Evolutionary conservation across 2,888 invertebrate genomes (phyloP), one percentile per base, ranked within the genome.

Genomic region (Pomacea canaliculata): DNA sequence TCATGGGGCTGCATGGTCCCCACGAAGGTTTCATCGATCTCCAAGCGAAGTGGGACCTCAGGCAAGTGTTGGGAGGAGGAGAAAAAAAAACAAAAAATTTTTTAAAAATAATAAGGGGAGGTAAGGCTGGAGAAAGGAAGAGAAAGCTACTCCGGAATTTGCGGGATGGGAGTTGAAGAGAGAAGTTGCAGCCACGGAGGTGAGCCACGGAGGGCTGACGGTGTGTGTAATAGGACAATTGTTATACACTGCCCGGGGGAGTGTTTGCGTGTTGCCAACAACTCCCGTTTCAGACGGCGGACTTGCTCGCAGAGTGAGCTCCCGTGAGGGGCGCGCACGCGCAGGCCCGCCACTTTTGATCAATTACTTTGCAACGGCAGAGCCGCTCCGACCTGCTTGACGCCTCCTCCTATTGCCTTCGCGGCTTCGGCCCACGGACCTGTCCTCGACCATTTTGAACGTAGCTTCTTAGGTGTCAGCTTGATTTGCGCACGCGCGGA

Each of bases 241-340:
- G 74, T 69, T 68, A 74, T 56, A 74, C 74, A 74, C 68, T 68
- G 49, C 74, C 74, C 74, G 23, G 51, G 67, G 69, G 74, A 69
- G 62, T 68, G 74, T 74, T 74, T 74, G 74, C 74, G 74, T 74
- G 74, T 74, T 74, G 74, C 74, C 74, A 59, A 74, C 74, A 74
- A 74, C 68, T 69, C 74, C 46, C 60, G 62, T 60, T 19, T 63
- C 37, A 59, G 56, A 37, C 37, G 73, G 59, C 49, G 8, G 12
- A 68, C 23, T 68, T 68, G 68, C 74, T 68, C 74, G 69, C 46
- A 56, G 62, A 59, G 48, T 23, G 37, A 56, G 68, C 74, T 62
- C 74, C 10, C n/a, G 74, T 60, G 73, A 59, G 9, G 68, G 68
- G 37, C 68, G 73, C 65, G 68, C 73, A n/a, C 68, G 73, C 65